Evolutionary conservation across 2,113 vertebrate genomes (phyloP).

Genomic region (Sebastes fasciatus): DNA sequence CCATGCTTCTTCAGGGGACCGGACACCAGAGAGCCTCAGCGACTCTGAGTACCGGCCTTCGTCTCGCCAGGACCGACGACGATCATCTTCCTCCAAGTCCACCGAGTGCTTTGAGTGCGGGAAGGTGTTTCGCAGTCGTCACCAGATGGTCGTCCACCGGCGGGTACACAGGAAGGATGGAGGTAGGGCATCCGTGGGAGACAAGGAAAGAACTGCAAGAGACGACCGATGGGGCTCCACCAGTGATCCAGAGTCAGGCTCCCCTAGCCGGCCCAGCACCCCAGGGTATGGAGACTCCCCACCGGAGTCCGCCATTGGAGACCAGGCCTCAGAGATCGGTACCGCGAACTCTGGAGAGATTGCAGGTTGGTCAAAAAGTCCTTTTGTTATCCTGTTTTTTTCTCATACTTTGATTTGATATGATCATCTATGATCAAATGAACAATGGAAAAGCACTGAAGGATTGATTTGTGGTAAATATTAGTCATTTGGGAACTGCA

Average conservation of each 20-base stretch:
- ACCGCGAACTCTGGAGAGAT: conserved; percentile 70
- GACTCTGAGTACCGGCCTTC: conserved; percentile 89
- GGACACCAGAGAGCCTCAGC: conserved; percentile 77
- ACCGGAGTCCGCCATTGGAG: conserved; percentile 84
- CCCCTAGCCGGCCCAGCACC: conserved; percentile 89
- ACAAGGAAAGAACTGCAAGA: conserved; percentile 70
- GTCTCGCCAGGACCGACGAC: conserved; percentile 85
- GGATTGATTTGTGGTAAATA: not conserved
- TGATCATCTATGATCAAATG: not conserved
- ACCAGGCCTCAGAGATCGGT: conserved; percentile 87
- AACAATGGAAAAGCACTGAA: not conserved
- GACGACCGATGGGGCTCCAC: conserved; percentile 86
- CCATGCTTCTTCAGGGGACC: conserved; percentile 73
- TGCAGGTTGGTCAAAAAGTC: conserved; percentile 60
- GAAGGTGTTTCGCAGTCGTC: conserved; percentile 96
- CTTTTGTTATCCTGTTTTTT: not conserved
- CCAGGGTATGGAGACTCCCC: conserved; percentile 89
- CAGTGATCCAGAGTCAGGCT: conserved; percentile 90
- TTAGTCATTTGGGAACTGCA: not conserved
- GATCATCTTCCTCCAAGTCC: conserved; percentile 83
- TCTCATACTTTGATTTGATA: not conserved
- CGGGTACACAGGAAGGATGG: conserved; percentile 91
- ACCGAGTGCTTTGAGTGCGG: conserved; percentile 95
- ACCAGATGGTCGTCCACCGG: conserved; percentile 95
- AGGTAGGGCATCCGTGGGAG: conserved; percentile 75